These are phyloP conservation scores for Tolypeutes matacus DNA, from an alignment of 2,797 vertebrate species.

Conservation along the genomic window DNA sequence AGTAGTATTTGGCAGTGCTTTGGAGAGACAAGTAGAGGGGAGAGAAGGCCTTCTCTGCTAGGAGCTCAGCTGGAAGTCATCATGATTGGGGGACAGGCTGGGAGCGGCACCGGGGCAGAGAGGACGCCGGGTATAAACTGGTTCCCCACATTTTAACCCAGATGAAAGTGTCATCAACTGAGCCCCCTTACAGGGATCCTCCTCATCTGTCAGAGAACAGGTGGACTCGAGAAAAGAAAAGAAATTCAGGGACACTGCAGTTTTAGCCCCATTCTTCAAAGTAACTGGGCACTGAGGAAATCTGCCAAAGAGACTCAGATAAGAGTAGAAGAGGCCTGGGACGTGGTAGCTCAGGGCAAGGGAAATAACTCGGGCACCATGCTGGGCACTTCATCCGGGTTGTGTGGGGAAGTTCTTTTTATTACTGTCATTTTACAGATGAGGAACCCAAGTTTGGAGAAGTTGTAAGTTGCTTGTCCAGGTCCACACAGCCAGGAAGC, in stretches of 20 bases:
- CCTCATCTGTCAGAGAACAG: background rate
- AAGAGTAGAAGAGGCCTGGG: background rate
- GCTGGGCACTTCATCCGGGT: background rate
- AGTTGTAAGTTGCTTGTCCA: background rate
- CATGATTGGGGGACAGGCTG: background rate
- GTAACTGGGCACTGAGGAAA: background rate
- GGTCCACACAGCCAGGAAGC: background rate
- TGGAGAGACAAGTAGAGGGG: background rate
- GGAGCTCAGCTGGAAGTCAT: background rate
- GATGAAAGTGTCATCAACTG: background rate
- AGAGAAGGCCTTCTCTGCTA: background rate
- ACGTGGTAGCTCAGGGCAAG: background rate
- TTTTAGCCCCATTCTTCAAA: background rate
- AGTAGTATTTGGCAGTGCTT: background rate
- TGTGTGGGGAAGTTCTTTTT: background rate
- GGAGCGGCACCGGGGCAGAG: too few relatives aligned
- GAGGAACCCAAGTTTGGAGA: background rate
- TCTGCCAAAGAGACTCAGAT: background rate
- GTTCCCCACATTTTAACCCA: background rate
- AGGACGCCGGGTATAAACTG: background rate
- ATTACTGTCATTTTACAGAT: background rate
- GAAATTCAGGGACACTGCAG: background rate
- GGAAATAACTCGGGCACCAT: background rate
- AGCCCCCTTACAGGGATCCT: background rate
- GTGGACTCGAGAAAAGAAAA: background rate